Percentiles rank a stretch among this genome's conserved stretches.
These are phyloP conservation scores for Corbicula japonica DNA, from an alignment of 2,888 invertebrate genomes.

Conservation along the genomic window DNA sequence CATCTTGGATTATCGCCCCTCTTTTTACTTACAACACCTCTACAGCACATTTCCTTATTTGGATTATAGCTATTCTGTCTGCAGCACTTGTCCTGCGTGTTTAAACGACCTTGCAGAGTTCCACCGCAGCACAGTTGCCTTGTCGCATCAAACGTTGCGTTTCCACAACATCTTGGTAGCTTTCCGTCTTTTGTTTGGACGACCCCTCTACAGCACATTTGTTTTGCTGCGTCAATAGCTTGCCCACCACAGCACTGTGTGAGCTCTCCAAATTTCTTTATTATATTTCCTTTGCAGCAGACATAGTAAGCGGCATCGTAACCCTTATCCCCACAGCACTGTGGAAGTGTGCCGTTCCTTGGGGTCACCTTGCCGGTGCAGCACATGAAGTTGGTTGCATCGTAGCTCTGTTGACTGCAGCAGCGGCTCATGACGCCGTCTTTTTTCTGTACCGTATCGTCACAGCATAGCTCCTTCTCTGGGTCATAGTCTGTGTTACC, in stretches of 20 bases:
- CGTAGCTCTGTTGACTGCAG: slow-evolving; percentile 45
- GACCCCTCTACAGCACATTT: slow-evolving; percentile 49
- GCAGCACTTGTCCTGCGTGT: slow-evolving; percentile 42
- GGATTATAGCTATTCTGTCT: slow-evolving; percentile 52
- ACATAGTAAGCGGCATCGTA: slow-evolving; percentile 44
- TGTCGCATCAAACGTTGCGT: slow-evolving; percentile 41
- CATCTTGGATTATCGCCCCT: slow-evolving; percentile 55
- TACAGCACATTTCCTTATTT: slow-evolving; percentile 53
- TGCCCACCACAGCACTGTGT: slow-evolving; percentile 53
- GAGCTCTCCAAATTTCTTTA: slow-evolving; percentile 41
- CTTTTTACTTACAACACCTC: slow-evolving; percentile 43
- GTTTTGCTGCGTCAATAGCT: slow-evolving; percentile 44
- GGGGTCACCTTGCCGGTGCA: slow-evolving; percentile 35
- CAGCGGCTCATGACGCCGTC: slow-evolving; percentile 49
- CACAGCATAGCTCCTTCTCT: slow-evolving; percentile 44
- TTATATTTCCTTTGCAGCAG: slow-evolving; percentile 47
- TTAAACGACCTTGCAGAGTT: slow-evolving; percentile 36
- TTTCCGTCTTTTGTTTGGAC: slow-evolving; percentile 41
- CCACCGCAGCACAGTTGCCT: slow-evolving; percentile 45
- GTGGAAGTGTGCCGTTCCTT: slow-evolving; percentile 44
- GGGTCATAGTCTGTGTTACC: slow-evolving; percentile 44
- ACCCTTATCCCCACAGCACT: slow-evolving; percentile 48
- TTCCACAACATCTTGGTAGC: slow-evolving; percentile 51
- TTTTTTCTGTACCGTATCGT: slow-evolving; percentile 33
- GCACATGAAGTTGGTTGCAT: slow-evolving; percentile 47